Evolutionary conservation across 2,113 vertebrate genomes (phyloP).

Genomic region (Marmota flaviventris): DNA sequence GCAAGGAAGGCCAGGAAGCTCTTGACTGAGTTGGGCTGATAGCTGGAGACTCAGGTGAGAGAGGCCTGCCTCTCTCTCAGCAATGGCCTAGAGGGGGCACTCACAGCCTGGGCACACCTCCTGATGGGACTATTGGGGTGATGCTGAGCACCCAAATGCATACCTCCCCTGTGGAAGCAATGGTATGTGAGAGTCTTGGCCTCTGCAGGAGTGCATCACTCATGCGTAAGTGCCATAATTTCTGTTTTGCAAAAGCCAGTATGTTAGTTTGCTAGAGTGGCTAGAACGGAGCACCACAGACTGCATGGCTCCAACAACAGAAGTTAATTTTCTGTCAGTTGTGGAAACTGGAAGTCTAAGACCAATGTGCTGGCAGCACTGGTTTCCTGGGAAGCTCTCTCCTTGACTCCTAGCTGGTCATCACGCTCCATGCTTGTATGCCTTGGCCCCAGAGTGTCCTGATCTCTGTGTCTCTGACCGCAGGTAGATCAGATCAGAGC

Average conservation of each 20-base stretch:
- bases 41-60: not conserved
- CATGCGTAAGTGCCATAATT: not conserved
- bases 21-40: no score
- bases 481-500: not conserved
- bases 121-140: rapidly evolving
- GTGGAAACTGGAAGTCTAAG: not conserved
- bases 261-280: not conserved
- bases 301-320: not conserved
- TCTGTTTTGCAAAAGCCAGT: not conserved
- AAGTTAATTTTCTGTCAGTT: not conserved
- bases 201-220: not conserved
- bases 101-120: not conserved
- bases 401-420: not conserved
- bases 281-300: not conserved
- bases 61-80: not conserved
- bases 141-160: not conserved
- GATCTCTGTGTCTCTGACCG: not conserved
- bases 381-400: not conserved
- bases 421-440: not conserved
- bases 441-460: not conserved
- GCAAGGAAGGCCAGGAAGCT: not conserved
- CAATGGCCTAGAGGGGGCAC: not conserved
- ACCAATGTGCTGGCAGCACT: not conserved
- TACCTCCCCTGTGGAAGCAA: not conserved
- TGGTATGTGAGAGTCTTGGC: not conserved